Conservation (phyloP, 2,888 invertebrate species). For the Dromius quadrimaculatus region DNA sequence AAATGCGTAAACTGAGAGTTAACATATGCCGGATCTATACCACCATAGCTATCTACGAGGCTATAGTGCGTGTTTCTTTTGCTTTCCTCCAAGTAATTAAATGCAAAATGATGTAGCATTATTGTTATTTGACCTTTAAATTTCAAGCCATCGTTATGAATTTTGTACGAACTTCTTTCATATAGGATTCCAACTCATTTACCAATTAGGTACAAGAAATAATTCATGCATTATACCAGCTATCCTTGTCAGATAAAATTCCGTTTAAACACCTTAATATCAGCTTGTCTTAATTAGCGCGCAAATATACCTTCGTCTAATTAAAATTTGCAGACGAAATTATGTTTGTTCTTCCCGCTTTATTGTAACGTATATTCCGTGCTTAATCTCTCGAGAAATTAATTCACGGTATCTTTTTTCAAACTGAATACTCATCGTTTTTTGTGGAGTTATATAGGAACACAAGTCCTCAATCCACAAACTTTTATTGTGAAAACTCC, state of each 20-base stretch:
- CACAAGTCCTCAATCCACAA: too few species aligned
- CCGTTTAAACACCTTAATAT: constrained; percentile 20
- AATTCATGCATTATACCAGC: neutral
- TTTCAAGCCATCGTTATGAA: neutral
- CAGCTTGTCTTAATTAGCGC: constrained; percentile 18
- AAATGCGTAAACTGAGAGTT: too few species aligned
- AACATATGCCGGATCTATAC: too few species aligned
- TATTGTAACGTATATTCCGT: too few species aligned
- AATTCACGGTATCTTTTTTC: too few species aligned
- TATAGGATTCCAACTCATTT: neutral
- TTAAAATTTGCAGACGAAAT: constrained; percentile 11
- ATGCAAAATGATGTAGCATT: constrained; percentile 17
- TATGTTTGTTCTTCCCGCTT: neutral
- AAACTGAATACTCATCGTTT: too few species aligned
- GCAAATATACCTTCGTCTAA: constrained; percentile 26
- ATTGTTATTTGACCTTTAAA: constrained; percentile 30
- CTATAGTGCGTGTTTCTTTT: neutral
- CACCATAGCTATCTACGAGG: too few species aligned
- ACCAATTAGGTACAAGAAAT: neutral
- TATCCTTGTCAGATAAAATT: neutral
- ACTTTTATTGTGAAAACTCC: too few species aligned
- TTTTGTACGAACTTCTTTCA: neutral
- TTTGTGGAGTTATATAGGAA: too few species aligned
- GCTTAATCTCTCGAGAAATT: too few species aligned
- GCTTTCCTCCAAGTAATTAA: neutral